Base-by-base conservation (phyloP, 2,113 vertebrate genomes). In the Peromyscus leucopus region DNA sequence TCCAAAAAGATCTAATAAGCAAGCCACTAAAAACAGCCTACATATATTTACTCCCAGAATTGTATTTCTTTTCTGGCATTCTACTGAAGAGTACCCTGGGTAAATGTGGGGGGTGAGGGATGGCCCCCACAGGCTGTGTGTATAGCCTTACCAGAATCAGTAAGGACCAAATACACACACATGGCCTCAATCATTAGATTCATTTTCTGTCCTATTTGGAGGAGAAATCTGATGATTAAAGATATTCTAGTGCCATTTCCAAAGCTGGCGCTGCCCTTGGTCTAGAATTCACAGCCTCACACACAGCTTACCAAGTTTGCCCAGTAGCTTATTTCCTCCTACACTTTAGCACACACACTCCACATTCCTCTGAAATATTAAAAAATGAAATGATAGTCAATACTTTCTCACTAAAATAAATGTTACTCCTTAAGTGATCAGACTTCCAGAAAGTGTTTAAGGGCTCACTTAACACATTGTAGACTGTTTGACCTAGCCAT, bases 331-430 rank as follows among this genome's bases (percentile, higher is more conserved):
- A 12, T 90, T 94, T 92, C 88, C 80, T 82, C 10, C 89, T 89
- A 61, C 42, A 75, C 24, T 57, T 89, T 71, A 36, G 15, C 42
- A 79, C 36, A 19, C 26, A 1, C 16, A 94, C 5, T 72, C 46
- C 31, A 57, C 71, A 87, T 57, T 93, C 61, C 51, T 93, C 84
- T 92, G 65, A 82, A 79, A 92, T 92, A 76, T 36, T 75, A 36
- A 89, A 74, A 67, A 84, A 71, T 48, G 83, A 93, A 89, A 11
- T 69, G 26, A 10, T 61, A 78, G 36, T 92, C 72, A 90, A 13
- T 71, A 82, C 61, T 93, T 93, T 67, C 85, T 55, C 71, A n/a
- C 79, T 92, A 57, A 90, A 91, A 24, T 86, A n/a, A 91, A 46
- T 75, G 65, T 84, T 24, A 33, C 24, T 39, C 51, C 17, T 94